Evolutionary conservation across 1,140 invertebrate species (phyloP), one percentile per base, ranked within the genome.

Genomic region (Bombus ignitus): DNA sequence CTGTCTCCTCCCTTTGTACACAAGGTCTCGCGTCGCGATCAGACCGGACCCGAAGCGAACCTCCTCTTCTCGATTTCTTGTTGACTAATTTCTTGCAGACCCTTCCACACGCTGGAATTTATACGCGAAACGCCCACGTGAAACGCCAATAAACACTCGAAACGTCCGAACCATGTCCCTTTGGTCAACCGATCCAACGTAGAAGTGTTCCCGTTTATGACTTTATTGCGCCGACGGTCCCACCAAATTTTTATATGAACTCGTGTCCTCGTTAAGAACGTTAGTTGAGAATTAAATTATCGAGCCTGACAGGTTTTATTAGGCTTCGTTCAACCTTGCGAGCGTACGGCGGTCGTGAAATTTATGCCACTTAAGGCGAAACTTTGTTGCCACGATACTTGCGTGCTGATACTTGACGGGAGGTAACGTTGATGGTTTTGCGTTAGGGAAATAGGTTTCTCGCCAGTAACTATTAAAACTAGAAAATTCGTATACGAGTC

Each of bases 1-100:
- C 87, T 92, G 89, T 90, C 86, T 71, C 66, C 85, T 74, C 80
- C 68, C 62, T 90, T 73, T 66, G 79, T 76, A 85, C 70, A 42
- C 77, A 39, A 62, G 77, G 78, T 81, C 87, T 88, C 88, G 81
- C 78, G 83, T 42, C 53, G n/a, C 66, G 83, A 59, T 35, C 12
- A 44, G 39, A 32, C 79, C 28, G 32, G 70, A 39, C 70, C 10
- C 25, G 39, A 75, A 47, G 65, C 37, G 57, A 83, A 68, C 77
- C 59, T 18, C 32, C 42, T 66, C 42, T 66, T 62, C 83, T 74
- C 73, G 32, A 80, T 73, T 89, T 90, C 87, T 87, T 83, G 13
- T 83, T 82, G 76, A 57, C 68, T 77, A 90, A 90, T 84, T 90
- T 87, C 81, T 87, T 84, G 32, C 57, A 37, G 47, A 70, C 35